Evolutionary conservation across 2,888 invertebrate genomes (phyloP).

Genomic region (Hyppa rectilinea): DNA sequence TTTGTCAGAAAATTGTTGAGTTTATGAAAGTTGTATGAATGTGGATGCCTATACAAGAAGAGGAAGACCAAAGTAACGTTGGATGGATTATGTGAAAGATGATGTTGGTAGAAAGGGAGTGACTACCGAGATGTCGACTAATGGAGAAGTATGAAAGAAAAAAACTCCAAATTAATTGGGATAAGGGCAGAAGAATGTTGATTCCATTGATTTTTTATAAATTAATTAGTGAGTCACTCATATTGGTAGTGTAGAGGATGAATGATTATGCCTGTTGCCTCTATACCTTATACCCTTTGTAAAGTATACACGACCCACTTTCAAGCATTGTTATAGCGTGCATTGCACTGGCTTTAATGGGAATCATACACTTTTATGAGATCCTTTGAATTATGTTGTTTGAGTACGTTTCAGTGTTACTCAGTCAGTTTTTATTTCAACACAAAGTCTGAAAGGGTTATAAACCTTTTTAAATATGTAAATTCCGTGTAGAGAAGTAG

Average conservation of each 20-base stretch:
- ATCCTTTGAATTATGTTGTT: conserved; percentile 57
- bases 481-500: conserved; percentile 14
- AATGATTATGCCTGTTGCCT: background rate
- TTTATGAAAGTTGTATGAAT: too few relatives aligned
- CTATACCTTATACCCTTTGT: conserved; percentile 17
- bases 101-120: too few relatives aligned
- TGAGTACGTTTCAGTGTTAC: conserved; percentile 50
- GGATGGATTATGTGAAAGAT: too few relatives aligned
- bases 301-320: conserved; percentile 63
- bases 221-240: too few relatives aligned
- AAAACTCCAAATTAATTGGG: too few relatives aligned
- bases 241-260: background rate
- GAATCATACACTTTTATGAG: conserved; percentile 54
- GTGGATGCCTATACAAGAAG: too few relatives aligned
- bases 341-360: conserved; percentile 69
- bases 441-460: conserved; percentile 45
- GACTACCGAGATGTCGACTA: too few relatives aligned
- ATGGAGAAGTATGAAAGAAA: too few relatives aligned
- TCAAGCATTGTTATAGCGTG: conserved; percentile 65
- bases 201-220: too few relatives aligned
- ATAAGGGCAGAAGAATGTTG: too few relatives aligned
- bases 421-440: conserved; percentile 34
- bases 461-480: conserved; percentile 30
- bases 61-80: too few relatives aligned
- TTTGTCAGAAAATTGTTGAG: too few relatives aligned